These are phyloP conservation scores for Dryoscopus gambensis DNA, from an alignment of 2,113 vertebrate species.

Conservation along the genomic window DNA sequence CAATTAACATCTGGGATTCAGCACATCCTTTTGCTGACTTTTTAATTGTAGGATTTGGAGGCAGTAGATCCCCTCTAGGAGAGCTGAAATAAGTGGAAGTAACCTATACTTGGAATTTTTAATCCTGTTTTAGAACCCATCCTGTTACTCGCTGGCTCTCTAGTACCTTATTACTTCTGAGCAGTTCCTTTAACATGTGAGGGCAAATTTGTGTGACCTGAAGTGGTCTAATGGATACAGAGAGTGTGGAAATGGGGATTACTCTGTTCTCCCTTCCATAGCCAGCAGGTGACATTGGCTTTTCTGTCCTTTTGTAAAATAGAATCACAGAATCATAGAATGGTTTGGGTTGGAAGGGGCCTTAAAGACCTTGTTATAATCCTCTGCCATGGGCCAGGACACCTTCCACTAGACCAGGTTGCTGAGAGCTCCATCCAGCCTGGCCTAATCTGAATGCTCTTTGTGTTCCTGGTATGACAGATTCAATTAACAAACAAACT, in stretches of 20 bases:
- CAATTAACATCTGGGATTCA: conserved; percentile 74
- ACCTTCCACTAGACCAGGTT: background rate
- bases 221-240: background rate
- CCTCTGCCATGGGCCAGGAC: background rate
- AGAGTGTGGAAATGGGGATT: background rate
- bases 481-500: background rate
- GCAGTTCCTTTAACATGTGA: background rate
- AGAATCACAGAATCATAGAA: background rate
- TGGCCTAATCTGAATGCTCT: background rate
- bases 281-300: background rate
- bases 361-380: background rate
- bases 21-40: conserved; percentile 68
- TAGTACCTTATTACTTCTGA: background rate
- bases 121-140: background rate
- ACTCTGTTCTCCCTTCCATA: background rate
- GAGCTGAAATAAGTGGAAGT: conserved; percentile 2
- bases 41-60: conserved; percentile 67
- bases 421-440: background rate
- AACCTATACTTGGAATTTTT: background rate
- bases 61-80: conserved; percentile 45
- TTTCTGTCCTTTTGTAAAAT: background rate
- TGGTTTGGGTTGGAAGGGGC: background rate
- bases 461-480: background rate
- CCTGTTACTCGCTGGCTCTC: background rate
- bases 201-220: background rate